These are phyloP conservation scores for Cordilura impudica DNA, from an alignment of 2,888 invertebrate genomes.

Conservation along the genomic window DNA sequence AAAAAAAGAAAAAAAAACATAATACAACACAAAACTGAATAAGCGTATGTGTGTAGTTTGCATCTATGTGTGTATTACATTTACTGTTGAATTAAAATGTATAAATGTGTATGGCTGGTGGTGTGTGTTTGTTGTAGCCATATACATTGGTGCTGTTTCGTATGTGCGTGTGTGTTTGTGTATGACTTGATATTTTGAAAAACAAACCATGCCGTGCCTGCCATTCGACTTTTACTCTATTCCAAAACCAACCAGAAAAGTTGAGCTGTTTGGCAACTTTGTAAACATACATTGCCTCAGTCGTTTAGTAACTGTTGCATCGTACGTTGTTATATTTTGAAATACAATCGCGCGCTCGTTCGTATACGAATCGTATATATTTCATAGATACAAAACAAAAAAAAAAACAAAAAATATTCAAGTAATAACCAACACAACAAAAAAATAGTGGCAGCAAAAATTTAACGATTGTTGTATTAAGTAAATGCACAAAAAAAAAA, in stretches of 20 bases:
- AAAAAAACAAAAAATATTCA: neutral
- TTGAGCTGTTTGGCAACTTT: constrained; percentile 75
- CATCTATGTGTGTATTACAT: constrained; percentile 56
- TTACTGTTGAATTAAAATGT: constrained; percentile 10
- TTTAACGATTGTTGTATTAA: constrained; percentile 13
- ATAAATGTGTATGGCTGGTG: constrained; percentile 23
- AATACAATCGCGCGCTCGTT: constrained; percentile 49
- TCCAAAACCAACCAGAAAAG: constrained; percentile 61
- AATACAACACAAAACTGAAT: neutral
- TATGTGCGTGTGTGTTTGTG: constrained; percentile 26
- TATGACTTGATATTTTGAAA: constrained; percentile 49
- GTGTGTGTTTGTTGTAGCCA: constrained; percentile 16
- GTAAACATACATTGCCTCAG: constrained; percentile 73
- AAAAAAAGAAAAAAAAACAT: too few relatives aligned
- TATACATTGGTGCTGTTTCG: neutral
- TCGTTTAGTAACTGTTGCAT: constrained; percentile 78
- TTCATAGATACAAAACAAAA: constrained; percentile 42
- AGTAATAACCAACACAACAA: constrained; percentile 35
- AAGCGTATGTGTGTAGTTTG: constrained; percentile 13
- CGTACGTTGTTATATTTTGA: constrained; percentile 70
- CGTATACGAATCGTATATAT: constrained; percentile 38
- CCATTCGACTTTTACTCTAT: constrained; percentile 20
- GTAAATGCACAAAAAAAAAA: constrained; percentile 2
- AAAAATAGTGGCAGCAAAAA: neutral
- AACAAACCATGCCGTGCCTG: constrained; percentile 51